Conservation (phyloP, 2,888 invertebrate genomes). For the Escarpia spicata region DNA sequence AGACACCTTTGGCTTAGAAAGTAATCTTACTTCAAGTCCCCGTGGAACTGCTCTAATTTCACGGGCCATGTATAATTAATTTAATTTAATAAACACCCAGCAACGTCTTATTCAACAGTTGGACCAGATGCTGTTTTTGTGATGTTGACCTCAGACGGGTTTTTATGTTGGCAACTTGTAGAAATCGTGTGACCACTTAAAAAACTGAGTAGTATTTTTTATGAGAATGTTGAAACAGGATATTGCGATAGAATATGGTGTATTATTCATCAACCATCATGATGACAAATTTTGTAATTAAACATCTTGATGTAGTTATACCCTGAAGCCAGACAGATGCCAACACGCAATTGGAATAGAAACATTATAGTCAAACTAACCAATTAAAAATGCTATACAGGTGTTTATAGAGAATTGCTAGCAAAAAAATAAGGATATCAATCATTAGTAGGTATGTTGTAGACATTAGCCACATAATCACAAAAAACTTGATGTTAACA, state of each 20-base stretch:
- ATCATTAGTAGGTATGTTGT: too few species aligned
- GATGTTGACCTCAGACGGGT: not conserved
- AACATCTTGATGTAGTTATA: too few species aligned
- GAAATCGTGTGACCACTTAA: not conserved
- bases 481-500: too few species aligned
- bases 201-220: too few species aligned
- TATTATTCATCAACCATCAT: not conserved
- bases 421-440: too few species aligned
- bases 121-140: not conserved
- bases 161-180: not conserved
- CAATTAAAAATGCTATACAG: too few species aligned
- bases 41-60: not conserved
- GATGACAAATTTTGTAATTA: not conserved
- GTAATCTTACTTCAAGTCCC: not conserved
- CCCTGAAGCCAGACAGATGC: too few species aligned
- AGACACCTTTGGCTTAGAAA: conserved; percentile 16
- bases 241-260: not conserved
- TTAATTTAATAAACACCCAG: not conserved
- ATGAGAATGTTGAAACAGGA: not conserved
- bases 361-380: too few species aligned
- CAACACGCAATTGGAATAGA: too few species aligned
- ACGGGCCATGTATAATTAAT: conserved; percentile 5
- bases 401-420: too few species aligned
- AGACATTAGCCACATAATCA: too few species aligned
- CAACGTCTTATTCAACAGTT: not conserved